Base-by-base conservation (phyloP, 2,888 invertebrate species). In the Melinaea menophilus region DNA sequence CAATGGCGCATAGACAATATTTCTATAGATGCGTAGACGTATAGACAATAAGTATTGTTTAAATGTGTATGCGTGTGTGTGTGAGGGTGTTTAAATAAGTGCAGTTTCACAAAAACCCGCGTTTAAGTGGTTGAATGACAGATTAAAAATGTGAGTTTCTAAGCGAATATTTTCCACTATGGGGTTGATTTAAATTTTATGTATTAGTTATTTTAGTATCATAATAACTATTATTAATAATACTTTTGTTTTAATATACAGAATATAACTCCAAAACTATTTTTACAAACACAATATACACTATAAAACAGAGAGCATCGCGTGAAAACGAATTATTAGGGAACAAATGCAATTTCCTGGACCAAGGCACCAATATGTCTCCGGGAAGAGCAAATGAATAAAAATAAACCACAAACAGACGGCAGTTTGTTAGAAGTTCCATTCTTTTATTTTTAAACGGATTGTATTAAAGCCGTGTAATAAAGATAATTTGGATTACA, bases 101-200 rank as follows among this genome's bases (percentile, higher is more conserved):
- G 73, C 79, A 75, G 76, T 70, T 61, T 67, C 71, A 64, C 68
- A 71, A 72, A 22, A 75, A 75, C 74, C 73, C 66, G 66, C 66
- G 72, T 79, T 73, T 81, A 80, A 82, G 81, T 82, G 77, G 81
- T 80, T 75, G 81, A 80, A 81, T 79, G 82, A 77, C 73, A 80
- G 79, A 82, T 83, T 82, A 82, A 80, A 81, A 80, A 73, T 57
- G 59, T 57, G 58, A 62, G 62, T 51, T 59, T 59, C 48, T 51
- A 35, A 22, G 34, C 56, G 41, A 35, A 41, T 41, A 51, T 51
- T 51, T 22, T 48, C 22, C n/a, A 9, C 5, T 11, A 31, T 31
- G 22, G 51, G 7, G 51, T 51, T 11, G 31, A 51, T 31, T 51
- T 51, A 51, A 51, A 22, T 11, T 3, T 31, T 37, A 41, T 41